phyloP scores from a whole-genome alignment of 2,888 invertebrate species.

The Cerastis leucographa region DNA sequence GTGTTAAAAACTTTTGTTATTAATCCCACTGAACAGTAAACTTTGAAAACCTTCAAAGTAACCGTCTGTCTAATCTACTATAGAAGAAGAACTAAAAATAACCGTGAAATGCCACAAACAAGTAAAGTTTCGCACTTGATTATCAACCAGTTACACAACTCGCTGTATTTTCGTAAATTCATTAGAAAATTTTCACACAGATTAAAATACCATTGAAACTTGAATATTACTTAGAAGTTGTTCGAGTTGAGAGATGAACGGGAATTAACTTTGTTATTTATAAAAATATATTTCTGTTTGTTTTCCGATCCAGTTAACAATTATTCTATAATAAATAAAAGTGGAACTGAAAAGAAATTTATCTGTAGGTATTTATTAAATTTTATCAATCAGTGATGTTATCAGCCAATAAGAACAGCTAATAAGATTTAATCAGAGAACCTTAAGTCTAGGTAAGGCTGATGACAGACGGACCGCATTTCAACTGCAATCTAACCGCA shows the following conservation, averaged over 20 bases:
- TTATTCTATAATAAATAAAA: neutral
- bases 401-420: no score
- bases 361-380: neutral
- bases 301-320: neutral
- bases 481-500: no score
- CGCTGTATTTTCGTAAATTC: slow-evolving; percentile 54
- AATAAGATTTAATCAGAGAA: neutral
- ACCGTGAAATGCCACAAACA: slow-evolving; percentile 31
- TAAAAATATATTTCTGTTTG: neutral
- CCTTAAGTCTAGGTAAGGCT: neutral
- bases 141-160: slow-evolving; percentile 36
- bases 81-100: neutral
- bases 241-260: slow-evolving; percentile 30
- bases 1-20: neutral
- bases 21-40: neutral
- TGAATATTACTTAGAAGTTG: slow-evolving; percentile 58
- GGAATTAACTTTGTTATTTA: slow-evolving; percentile 36
- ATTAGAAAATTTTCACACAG: slow-evolving; percentile 60
- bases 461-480: no score
- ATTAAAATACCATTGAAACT: slow-evolving; percentile 63
- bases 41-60: neutral
- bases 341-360: neutral
- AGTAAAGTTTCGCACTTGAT: slow-evolving; percentile 39
- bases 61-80: neutral
- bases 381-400: neutral